Percentiles rank a stretch among this genome's conserved stretches.
Conservation (phyloP, 2,888 invertebrate species). For the Maniola hyperantus region DNA sequence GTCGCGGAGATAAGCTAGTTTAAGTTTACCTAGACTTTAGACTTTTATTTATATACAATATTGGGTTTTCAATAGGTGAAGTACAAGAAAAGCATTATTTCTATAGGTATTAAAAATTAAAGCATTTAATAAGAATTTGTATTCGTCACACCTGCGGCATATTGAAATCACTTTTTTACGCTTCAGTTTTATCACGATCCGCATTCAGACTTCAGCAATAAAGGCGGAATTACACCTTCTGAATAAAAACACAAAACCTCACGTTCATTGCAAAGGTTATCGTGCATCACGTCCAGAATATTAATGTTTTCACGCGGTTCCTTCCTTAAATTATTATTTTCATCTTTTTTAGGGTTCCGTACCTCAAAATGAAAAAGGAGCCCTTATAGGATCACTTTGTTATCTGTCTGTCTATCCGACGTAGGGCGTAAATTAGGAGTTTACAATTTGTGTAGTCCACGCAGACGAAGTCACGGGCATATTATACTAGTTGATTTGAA, state of each 20-base stretch:
- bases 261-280: conserved; percentile 58
- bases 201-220: conserved; percentile 41
- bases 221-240: conserved; percentile 49
- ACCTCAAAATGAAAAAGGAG: too few relatives aligned
- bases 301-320: conserved; percentile 3
- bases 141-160: conserved; percentile 33
- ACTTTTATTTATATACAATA: too few relatives aligned
- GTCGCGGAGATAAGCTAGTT: too few relatives aligned
- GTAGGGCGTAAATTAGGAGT: too few relatives aligned
- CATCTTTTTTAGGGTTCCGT: conserved; percentile 1
- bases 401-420: too few relatives aligned
- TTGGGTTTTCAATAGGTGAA: neutral
- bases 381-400: too few relatives aligned
- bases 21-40: too few relatives aligned
- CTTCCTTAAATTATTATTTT: conserved; percentile 6
- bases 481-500: too few relatives aligned
- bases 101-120: conserved; percentile 2
- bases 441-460: too few relatives aligned
- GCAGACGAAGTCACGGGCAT: too few relatives aligned
- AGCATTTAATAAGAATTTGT: conserved; percentile 30
- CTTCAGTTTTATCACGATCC: conserved; percentile 21
- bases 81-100: neutral
- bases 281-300: conserved; percentile 6
- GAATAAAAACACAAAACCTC: conserved; percentile 54
- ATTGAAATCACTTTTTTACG: conserved; percentile 34